Percentiles rank a stretch among this genome's conserved stretches.
These are phyloP conservation scores for Rhopilema esculentum DNA, from an alignment of 30 jellyfish, hydroid and myxozoan species.

Conservation along the genomic window DNA sequence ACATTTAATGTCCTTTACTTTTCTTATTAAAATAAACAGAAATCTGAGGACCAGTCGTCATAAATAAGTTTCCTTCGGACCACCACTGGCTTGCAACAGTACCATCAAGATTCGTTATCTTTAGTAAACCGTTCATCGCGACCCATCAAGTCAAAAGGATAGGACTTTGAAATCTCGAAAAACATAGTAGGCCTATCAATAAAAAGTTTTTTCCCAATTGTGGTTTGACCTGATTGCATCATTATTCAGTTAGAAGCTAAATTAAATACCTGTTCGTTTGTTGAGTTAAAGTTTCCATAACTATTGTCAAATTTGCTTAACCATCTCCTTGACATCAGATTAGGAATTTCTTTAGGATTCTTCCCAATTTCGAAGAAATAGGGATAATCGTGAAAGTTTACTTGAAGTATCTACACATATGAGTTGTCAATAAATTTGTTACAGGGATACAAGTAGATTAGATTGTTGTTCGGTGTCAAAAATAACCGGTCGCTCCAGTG, in stretches of 20 bases:
- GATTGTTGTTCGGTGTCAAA: neutral
- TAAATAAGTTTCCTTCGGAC: too few relatives aligned
- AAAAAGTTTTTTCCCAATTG: too few relatives aligned
- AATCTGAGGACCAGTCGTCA: too few relatives aligned
- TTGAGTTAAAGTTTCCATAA: slow-evolving; percentile 66
- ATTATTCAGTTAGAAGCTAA: neutral
- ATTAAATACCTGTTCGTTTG: slow-evolving; percentile 72
- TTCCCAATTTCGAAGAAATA: neutral
- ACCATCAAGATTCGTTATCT: too few relatives aligned
- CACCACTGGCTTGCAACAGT: too few relatives aligned
- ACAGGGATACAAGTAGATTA: slow-evolving; percentile 23
- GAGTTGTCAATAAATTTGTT: slow-evolving; percentile 23
- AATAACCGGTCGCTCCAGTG: too few relatives aligned
- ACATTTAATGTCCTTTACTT: too few relatives aligned
- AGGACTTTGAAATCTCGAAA: too few relatives aligned
- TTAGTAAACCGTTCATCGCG: too few relatives aligned
- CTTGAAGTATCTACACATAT: slow-evolving; percentile 41
- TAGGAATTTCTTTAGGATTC: neutral
- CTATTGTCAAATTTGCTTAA: neutral
- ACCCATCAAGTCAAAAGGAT: too few relatives aligned
- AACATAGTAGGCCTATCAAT: too few relatives aligned
- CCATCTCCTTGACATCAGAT: neutral
- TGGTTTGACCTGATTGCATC: neutral
- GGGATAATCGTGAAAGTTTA: neutral
- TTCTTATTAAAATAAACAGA: too few relatives aligned